These are phyloP conservation scores for Tupaia tana DNA, from an alignment of 2,113 vertebrate genomes.

Conservation along the genomic window DNA sequence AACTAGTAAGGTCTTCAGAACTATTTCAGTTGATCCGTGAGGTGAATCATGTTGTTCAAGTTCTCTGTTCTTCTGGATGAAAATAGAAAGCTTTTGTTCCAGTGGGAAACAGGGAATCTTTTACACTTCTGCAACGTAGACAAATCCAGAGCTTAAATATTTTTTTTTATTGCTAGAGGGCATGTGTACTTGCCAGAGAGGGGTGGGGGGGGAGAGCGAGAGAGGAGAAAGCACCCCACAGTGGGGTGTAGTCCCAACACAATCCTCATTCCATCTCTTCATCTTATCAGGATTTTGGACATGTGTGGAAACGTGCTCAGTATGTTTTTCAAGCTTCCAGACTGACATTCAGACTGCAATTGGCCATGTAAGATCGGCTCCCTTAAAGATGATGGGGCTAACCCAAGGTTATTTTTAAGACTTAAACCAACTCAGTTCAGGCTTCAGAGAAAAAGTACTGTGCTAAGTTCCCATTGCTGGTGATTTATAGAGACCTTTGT, in stretches of 20 bases:
- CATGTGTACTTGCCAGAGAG: too few relatives aligned
- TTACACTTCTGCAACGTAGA: background rate
- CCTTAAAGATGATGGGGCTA: too few relatives aligned
- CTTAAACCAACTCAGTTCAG: background rate
- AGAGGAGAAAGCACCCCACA: too few relatives aligned
- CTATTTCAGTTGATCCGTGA: background rate
- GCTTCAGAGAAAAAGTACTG: slow-evolving; percentile 11
- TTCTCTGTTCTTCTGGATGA: background rate
- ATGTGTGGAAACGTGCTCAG: too few relatives aligned
- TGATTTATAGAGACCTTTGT: slow-evolving; percentile 63
- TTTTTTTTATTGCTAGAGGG: background rate
- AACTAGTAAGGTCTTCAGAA: background rate
- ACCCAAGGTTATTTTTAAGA: background rate
- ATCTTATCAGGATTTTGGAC: too few relatives aligned
- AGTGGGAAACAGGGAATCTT: background rate
- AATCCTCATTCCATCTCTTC: too few relatives aligned
- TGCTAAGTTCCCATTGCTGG: slow-evolving; percentile 21
- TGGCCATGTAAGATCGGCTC: too few relatives aligned
- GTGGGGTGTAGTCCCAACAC: too few relatives aligned
- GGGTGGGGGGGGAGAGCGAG: too few relatives aligned
- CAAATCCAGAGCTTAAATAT: background rate
- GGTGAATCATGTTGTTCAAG: background rate
- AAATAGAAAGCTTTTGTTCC: background rate
- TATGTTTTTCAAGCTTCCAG: too few relatives aligned
- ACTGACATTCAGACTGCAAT: too few relatives aligned